A percentile compares a stretch with the other conserved stretches of the same genome.
phyloP scores from a whole-genome alignment of 2,797 vertebrate species.

The Ptychobarbus kaznakovi region DNA sequence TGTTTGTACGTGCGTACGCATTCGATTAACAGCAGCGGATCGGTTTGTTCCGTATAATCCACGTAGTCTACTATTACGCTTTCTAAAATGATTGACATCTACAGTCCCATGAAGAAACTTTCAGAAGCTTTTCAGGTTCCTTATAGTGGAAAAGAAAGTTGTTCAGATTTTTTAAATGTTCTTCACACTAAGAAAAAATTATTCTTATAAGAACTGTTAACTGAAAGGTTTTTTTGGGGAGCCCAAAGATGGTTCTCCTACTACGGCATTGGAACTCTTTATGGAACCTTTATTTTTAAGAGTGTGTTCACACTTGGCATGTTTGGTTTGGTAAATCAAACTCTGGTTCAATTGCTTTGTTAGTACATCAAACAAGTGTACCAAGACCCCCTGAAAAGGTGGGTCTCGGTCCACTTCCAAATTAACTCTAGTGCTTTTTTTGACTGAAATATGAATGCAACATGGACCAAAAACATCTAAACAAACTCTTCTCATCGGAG shows the following conservation, averaged over 20 bases:
- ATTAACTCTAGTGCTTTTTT: neutral
- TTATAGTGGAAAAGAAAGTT: neutral
- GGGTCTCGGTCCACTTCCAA: neutral
- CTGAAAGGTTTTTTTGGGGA: neutral
- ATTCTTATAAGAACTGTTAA: neutral
- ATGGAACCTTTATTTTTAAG: neutral
- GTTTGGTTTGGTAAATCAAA: neutral
- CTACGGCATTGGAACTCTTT: neutral
- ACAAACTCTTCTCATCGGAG: neutral
- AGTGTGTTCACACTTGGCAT: neutral
- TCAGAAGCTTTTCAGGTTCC: neutral
- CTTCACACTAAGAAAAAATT: neutral
- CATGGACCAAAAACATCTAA: neutral
- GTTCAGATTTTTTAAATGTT: neutral
- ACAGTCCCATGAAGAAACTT: neutral
- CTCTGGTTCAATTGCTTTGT: neutral
- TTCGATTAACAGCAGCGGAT: constrained; percentile 35
- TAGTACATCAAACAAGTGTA: neutral
- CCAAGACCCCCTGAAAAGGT: too few species aligned
- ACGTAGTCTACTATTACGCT: constrained; percentile 3
- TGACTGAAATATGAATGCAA: neutral
- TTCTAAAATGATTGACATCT: neutral
- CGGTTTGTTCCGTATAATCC: constrained; percentile 15
- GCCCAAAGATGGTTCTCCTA: neutral
- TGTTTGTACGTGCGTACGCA: constrained; percentile 27